phyloP scores from a whole-genome alignment of 2,797 vertebrate species.

The Acanthornis magna region DNA sequence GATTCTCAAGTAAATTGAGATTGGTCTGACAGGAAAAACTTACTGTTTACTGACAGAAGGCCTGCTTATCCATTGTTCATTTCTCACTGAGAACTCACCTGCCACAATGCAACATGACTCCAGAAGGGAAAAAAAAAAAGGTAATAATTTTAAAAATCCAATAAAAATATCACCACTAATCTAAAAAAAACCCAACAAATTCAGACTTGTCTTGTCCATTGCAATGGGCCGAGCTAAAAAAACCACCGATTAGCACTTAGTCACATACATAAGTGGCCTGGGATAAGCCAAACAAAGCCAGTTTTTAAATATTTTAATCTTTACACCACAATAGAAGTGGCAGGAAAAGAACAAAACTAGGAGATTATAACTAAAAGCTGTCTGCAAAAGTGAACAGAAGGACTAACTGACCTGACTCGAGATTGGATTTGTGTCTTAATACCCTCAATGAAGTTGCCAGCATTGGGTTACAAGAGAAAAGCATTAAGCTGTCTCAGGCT shows the following conservation, averaged over 20 bases:
- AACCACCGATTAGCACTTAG: neutral
- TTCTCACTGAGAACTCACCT: neutral
- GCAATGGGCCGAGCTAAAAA: neutral
- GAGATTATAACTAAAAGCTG: neutral
- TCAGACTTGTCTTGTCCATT: neutral
- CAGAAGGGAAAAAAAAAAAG: neutral
- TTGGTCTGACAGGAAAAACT: neutral
- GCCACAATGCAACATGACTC: neutral
- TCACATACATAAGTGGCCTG: neutral
- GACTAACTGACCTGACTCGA: constrained; percentile 27
- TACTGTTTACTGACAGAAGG: neutral
- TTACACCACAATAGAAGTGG: neutral
- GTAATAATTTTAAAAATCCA: neutral
- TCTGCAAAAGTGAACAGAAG: constrained; percentile 11
- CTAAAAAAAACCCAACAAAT: neutral
- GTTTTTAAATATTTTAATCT: neutral
- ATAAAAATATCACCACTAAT: neutral
- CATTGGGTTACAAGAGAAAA: neutral
- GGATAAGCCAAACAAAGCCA: constrained; percentile 2
- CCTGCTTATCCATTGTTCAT: neutral
- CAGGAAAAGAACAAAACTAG: neutral
- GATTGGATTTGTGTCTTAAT: constrained; percentile 25
- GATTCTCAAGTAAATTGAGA: neutral
- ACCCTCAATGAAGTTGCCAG: neutral
- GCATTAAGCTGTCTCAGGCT: neutral